A percentile compares a stretch with the other conserved stretches of the same genome.
Conservation (phyloP, 1,140 invertebrate species). For the Archivesica marissinica region DNA sequence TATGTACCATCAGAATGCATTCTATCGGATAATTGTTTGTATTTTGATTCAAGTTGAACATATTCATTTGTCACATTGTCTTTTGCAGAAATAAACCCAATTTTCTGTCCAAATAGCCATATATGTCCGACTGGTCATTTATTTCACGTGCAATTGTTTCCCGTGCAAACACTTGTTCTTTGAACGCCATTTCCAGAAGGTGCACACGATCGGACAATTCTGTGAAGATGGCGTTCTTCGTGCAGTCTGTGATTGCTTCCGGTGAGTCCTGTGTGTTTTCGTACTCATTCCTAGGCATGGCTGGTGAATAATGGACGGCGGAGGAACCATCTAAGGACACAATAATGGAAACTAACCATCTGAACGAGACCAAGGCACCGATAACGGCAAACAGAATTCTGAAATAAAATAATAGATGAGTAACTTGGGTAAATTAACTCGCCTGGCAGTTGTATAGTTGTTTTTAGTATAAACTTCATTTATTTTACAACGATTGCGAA, state of each 20-base stretch:
- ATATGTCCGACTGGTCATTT: conserved; percentile 71
- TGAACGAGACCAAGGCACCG: conserved; percentile 36
- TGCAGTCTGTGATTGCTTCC: conserved; percentile 51
- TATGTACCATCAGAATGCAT: conserved; percentile 70
- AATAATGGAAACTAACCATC: conserved; percentile 21
- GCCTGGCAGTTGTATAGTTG: too few species aligned
- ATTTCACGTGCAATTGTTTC: conserved; percentile 74
- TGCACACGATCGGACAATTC: conserved; percentile 69
- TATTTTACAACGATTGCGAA: too few species aligned
- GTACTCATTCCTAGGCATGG: background rate
- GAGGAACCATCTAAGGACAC: background rate
- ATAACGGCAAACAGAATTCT: conserved; percentile 55
- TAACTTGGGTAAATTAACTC: too few species aligned
- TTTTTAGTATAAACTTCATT: too few species aligned
- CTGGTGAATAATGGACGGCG: background rate
- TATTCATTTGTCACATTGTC: conserved; percentile 60
- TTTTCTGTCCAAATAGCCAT: conserved; percentile 68
- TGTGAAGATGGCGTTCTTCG: conserved; percentile 63
- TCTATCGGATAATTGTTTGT: conserved; percentile 62
- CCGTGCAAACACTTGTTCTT: conserved; percentile 70
- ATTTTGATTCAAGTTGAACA: conserved; percentile 52
- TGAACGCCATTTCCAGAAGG: conserved; percentile 72
- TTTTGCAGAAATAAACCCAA: conserved; percentile 58
- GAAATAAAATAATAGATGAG: conserved; percentile 37
- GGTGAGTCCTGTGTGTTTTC: background rate